Conservation (phyloP, 2,797 vertebrate genomes). For the Leptatherina wallacei region DNA sequence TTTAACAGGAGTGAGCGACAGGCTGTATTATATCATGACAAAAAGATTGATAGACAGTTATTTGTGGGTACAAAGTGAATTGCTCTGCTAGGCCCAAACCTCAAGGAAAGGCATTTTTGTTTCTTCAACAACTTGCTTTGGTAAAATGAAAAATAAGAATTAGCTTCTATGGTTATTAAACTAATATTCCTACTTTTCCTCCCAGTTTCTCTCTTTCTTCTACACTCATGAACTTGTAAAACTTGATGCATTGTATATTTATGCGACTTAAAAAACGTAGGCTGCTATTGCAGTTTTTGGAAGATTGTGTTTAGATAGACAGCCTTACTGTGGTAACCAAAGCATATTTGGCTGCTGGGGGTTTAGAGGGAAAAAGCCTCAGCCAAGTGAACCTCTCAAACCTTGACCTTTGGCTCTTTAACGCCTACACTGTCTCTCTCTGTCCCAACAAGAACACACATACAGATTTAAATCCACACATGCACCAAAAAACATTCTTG, state of each 20-base stretch:
- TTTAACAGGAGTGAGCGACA: constrained; percentile 59
- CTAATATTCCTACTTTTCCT: constrained; percentile 24
- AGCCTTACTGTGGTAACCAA: constrained; percentile 65
- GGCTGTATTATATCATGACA: constrained; percentile 46
- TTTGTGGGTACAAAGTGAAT: constrained; percentile 52
- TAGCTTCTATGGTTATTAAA: constrained; percentile 19
- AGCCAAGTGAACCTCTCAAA: constrained; percentile 77
- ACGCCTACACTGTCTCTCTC: constrained; percentile 60
- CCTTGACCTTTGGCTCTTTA: constrained; percentile 70
- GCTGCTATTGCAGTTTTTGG: constrained; percentile 56
- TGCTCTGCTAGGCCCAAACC: constrained; percentile 32
- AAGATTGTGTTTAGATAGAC: constrained; percentile 62
- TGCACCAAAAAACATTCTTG: constrained; percentile 35
- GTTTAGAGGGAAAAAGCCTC: constrained; percentile 54
- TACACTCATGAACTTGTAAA: constrained; percentile 59
- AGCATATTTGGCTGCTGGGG: constrained; percentile 68
- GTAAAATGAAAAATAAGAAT: constrained; percentile 23
- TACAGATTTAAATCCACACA: constrained; percentile 30
- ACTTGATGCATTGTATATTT: constrained; percentile 55
- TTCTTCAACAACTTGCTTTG: constrained; percentile 16
- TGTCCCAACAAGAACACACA: constrained; percentile 38
- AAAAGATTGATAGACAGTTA: constrained; percentile 60
- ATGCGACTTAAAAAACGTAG: background rate
- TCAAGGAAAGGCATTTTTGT: constrained; percentile 29
- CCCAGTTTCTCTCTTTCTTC: constrained; percentile 9